Base-by-base conservation (phyloP, 2,888 invertebrate genomes). In the Eudemis profundana region DNA sequence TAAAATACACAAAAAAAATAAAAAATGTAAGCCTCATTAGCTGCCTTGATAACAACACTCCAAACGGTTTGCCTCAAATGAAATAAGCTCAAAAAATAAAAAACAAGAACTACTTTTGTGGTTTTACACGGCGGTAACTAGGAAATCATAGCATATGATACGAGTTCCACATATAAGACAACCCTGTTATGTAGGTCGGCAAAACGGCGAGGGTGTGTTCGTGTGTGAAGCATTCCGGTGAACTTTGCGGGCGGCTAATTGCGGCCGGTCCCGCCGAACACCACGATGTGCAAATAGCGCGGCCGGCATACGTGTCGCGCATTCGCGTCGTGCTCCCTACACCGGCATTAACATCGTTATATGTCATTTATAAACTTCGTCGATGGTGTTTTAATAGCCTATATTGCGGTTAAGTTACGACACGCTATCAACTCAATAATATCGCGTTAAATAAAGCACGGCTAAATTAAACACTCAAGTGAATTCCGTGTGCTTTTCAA, bases 231-330 rank as follows among this genome's bases (percentile, higher is more conserved):
- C 79, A 81, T 83, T 78, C 81, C 79, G 78, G 74, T 76, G 79
- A 87, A 86, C 79, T 86, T 84, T 85, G 86, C 82, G 85, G 84
- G 75, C 78, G 76, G 80, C 84, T 88, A 87, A 87, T 89, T 87
- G 84, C 82, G 80, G 60, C 21, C 76, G 76, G 73, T 74, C 74
- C 77, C n/a, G n/a, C n/a, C n/a, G n/a, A n/a, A n/a, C 77, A 77
- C 74, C 69, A 76, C 78, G 79, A 82, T 79, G 84, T 86, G 85
- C 84, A 83, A 86, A 87, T 85, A 84, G 83, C 82, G 66, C 75
- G 76, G 83, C 80, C 86, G 82, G 84, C 84, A 83, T 81, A 74
- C 73, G 77, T 76, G 77, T 76, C 75, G 75, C 74, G 77, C 61
- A 61, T 61, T 61, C 51, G 61, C 29, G 27, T 76, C 73, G 70